A percentile compares a stretch with the other conserved stretches of the same genome.
Conservation (phyloP, 2,113 vertebrate species). For the Seriola aureovittata region DNA sequence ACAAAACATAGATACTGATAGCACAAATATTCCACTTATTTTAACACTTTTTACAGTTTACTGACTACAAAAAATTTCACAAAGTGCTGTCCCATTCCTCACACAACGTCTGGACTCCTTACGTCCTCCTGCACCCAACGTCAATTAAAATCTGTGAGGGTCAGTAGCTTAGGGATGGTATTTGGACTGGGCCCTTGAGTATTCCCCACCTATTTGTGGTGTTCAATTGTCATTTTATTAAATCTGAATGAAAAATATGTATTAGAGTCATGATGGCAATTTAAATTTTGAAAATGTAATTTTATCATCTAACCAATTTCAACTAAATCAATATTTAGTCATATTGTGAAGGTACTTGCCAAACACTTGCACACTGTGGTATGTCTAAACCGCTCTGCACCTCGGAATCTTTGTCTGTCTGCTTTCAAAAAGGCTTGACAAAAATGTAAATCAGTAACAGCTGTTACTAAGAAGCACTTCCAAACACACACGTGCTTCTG, state of each 20-base stretch:
- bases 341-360: not conserved
- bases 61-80: slow-evolving; percentile 9
- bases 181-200: not conserved
- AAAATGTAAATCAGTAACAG: slow-evolving; percentile 77
- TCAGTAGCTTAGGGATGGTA: not conserved
- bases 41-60: not conserved
- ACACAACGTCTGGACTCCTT: not conserved
- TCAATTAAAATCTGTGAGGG: not conserved
- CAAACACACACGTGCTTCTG: slow-evolving; percentile 48
- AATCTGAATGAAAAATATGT: not conserved
- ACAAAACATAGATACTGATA: not conserved
- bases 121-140: not conserved
- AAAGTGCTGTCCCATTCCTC: not conserved
- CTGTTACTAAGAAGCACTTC: slow-evolving; percentile 56
- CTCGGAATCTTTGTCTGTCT: not conserved
- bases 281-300: not conserved
- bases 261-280: not conserved
- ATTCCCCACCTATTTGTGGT: not conserved
- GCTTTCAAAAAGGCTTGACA: slow-evolving; percentile 51
- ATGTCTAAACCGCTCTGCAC: not conserved
- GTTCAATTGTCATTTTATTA: not conserved
- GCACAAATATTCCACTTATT: not conserved
- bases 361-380: slow-evolving; percentile 16
- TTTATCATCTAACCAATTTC: not conserved
- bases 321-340: slow-evolving; percentile 1